Percentiles rank a stretch among this genome's conserved stretches.
These are phyloP conservation scores for Phalacrocorax carbo DNA, from an alignment of 2,113 vertebrate species.

Conservation along the genomic window DNA sequence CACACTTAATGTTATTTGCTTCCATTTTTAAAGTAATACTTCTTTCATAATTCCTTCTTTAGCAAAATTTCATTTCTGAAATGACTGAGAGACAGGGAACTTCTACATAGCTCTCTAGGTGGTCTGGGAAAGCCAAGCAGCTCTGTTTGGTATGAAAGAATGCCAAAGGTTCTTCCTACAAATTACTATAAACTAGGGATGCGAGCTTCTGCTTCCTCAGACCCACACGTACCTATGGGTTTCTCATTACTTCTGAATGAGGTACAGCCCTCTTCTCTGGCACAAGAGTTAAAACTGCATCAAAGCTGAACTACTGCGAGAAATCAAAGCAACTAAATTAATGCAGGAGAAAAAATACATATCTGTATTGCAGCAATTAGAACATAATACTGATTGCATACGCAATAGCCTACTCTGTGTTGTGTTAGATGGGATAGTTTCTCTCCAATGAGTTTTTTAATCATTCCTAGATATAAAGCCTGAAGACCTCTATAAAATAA, in stretches of 20 bases:
- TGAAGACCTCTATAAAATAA: neutral
- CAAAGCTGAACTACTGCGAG: neutral
- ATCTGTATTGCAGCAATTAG: neutral
- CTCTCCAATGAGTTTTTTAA: neutral
- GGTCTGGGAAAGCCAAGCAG: neutral
- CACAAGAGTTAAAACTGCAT: neutral
- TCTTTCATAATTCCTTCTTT: neutral
- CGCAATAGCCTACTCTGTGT: neutral
- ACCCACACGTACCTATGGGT: neutral
- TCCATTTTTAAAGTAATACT: neutral
- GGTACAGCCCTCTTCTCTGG: neutral
- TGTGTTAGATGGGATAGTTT: neutral
- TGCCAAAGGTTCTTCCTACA: neutral
- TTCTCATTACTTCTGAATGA: neutral
- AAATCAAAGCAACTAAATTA: conserved; percentile 5
- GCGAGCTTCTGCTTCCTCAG: neutral
- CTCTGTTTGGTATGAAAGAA: neutral
- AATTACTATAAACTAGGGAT: neutral
- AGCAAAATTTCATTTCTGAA: neutral
- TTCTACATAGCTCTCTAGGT: neutral
- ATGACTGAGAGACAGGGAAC: neutral
- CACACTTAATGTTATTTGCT: neutral
- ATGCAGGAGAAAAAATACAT: neutral
- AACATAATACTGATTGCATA: neutral
- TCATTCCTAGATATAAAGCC: neutral